Evolutionary conservation across 2,888 invertebrate genomes (phyloP), one percentile per base, ranked within the genome.

Genomic region (Tenthredo amoena): DNA sequence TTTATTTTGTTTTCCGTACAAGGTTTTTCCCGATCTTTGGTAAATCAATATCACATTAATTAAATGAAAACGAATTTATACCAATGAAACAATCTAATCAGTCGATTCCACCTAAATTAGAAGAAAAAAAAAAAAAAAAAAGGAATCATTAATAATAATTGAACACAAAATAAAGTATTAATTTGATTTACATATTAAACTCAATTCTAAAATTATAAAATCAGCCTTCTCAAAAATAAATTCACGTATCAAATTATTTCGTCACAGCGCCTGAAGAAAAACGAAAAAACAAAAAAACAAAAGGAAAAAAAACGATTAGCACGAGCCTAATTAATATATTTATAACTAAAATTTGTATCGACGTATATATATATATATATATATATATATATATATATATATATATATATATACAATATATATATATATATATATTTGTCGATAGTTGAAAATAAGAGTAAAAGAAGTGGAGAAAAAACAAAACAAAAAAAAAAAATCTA

Each of bases 1-100:
- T 34, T 77, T 18, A 40, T 43, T 62, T 21, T 40, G 12, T 76
- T 76, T 76, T 26, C 21, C n/a, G 15, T 37, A 37, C 34, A 71
- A 71, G 34, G 7, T 47, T 47, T 47, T 47, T 71, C 21, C 83
- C 47, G 92, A 92, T 93, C 93, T 93, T 93, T 93, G 93, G 93
- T 93, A 93, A 93, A 90, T 92, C 90, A 91, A 92, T 93, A 93
- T 93, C 93, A 93, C 93, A 93, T 92, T 15, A 50, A 88, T 21
- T 37, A 88, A 91, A 90, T 31, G 88, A 87, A 87, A 77, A 83
- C 15, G 26, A 47, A 71, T 91, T 91, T 90, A 90, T 92, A 92
- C 91, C 92, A 92, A 92, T 92, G 88, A 89, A 88, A 89, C 91
- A 91, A 86, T 91, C 92, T 93, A 92, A 93, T 93, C 92, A 92